A percentile compares a stretch with the other conserved stretches of the same genome.
phyloP scores from a whole-genome alignment of 2,888 invertebrate genomes.

The Ctenicera cuprea region DNA sequence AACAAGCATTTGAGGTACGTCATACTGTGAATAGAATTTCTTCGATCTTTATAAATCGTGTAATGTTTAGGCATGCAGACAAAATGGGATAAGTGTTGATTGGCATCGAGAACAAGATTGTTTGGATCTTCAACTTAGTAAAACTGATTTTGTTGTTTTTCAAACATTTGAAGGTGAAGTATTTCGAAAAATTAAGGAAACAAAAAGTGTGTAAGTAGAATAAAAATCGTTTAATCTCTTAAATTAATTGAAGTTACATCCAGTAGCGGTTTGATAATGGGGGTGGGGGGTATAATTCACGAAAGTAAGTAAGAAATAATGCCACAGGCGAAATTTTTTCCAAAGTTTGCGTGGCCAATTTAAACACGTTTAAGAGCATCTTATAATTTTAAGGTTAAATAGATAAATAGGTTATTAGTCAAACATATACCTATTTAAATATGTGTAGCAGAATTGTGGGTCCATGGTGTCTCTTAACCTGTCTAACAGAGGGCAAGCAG shows the following conservation, averaged over 20 bases:
- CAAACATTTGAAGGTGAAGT: conserved; percentile 84
- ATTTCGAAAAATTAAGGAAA: conserved; percentile 79
- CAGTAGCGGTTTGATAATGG: no score
- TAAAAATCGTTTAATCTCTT: background rate
- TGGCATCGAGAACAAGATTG: conserved; percentile 82
- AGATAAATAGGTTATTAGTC: no score
- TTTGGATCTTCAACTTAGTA: conserved; percentile 74
- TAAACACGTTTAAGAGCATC: no score
- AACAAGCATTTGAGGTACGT: conserved; percentile 77
- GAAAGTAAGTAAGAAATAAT: no score
- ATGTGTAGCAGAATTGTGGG: conserved; percentile 82
- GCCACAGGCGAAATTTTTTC: no score
- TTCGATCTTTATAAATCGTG: background rate
- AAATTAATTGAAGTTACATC: no score
- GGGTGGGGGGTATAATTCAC: no score
- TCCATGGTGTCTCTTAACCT: conserved; percentile 86
- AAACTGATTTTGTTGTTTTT: conserved; percentile 86
- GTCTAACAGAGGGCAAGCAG: conserved; percentile 81
- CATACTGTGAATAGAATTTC: no score
- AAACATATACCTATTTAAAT: background rate
- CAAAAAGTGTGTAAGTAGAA: conserved; percentile 82
- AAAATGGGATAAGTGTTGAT: conserved; percentile 76
- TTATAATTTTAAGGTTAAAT: no score
- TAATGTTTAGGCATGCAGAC: conserved; percentile 65
- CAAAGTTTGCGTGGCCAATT: no score